Evolutionary conservation across 2,113 vertebrate genomes (phyloP), one percentile per base, ranked within the genome.

Genomic region (Osmerus mordax): DNA sequence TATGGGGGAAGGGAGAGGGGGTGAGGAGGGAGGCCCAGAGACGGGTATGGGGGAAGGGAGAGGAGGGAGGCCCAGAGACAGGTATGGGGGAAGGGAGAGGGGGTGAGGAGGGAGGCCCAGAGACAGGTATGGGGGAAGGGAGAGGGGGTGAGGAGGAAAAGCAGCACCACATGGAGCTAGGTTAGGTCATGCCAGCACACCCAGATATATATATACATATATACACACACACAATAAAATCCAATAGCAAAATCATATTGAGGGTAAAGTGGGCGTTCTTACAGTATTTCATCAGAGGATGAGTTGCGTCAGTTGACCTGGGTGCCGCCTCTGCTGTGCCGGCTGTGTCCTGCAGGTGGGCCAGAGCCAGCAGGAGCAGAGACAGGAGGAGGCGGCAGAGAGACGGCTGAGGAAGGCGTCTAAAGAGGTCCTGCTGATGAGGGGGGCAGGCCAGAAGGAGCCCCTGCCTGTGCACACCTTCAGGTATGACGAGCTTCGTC

Each of bases 401-500:
- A 93, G 96, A 88, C 93, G 96, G 93, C 90, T 98, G 67, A 96
- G 95, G 89, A 98, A 98, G 78, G 97, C 95, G 41, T 98, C 97
- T 70, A 98, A 94, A 82, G 97, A 98, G 87, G 92, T 97, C 70
- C 94, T 95, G 78, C 96, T 95, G 86, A 91, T 98, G 89, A 95
- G 96, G 75, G 95, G 95, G 68, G 95, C 94, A 90, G 96, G 92
- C 85, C 95, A 95, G 87, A 97, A 95, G 77, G 96, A 98, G 78
- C 96, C 96, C 19, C 86, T 97, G 71, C 96, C 96, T 13, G 96
- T 99, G 88, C 97, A 99, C 85, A 97, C 95, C 1, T 99, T 99
- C 84, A 95, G 96, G 97, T 99, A 83, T 75, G 85, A 19, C 28
- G 16, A 25, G 19, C 12, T 21, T 6, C 53, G 11, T 18, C 5